Percentiles rank a stretch among this genome's conserved stretches.
phyloP scores from a whole-genome alignment of 2,113 vertebrate genomes.

The Equus quagga region DNA sequence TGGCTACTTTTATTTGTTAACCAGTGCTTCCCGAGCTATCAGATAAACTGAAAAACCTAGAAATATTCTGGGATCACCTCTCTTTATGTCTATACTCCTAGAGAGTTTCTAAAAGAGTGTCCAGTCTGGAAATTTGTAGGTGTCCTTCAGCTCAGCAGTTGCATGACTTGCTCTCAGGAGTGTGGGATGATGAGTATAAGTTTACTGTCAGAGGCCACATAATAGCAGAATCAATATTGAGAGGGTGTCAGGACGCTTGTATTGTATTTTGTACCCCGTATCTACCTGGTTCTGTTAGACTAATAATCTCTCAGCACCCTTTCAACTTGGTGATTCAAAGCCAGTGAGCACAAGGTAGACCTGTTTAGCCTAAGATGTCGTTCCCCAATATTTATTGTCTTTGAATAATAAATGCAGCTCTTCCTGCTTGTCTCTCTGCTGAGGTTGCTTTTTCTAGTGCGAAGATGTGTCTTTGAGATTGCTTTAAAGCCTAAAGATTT shows the following conservation, averaged over 20 bases:
- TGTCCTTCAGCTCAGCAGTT: not conserved
- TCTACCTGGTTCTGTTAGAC: slow-evolving; percentile 33
- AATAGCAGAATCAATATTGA: not conserved
- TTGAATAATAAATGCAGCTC: slow-evolving; percentile 54
- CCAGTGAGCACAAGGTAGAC: not conserved
- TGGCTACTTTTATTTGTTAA: not conserved
- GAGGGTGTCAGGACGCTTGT: not conserved
- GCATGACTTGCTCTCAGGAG: not conserved
- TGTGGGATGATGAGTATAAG: not conserved
- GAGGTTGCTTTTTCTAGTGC: not conserved
- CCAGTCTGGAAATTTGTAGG: not conserved
- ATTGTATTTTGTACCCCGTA: not conserved
- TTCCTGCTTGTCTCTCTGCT: not conserved
- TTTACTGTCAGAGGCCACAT: not conserved
- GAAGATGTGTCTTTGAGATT: not conserved
- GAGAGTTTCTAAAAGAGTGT: not conserved
- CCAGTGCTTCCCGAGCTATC: not conserved
- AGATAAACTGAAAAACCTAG: not conserved
- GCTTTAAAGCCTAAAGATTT: slow-evolving; percentile 20
- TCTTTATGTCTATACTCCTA: not conserved
- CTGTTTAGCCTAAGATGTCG: not conserved
- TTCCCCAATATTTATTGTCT: not conserved
- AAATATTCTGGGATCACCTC: not conserved
- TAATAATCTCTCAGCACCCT: not conserved
- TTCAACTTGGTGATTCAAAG: slow-evolving; percentile 18